A percentile compares a stretch with the other conserved stretches of the same genome.
Conservation (phyloP, 2,888 invertebrate species). For the Aspidiotus destructor region DNA sequence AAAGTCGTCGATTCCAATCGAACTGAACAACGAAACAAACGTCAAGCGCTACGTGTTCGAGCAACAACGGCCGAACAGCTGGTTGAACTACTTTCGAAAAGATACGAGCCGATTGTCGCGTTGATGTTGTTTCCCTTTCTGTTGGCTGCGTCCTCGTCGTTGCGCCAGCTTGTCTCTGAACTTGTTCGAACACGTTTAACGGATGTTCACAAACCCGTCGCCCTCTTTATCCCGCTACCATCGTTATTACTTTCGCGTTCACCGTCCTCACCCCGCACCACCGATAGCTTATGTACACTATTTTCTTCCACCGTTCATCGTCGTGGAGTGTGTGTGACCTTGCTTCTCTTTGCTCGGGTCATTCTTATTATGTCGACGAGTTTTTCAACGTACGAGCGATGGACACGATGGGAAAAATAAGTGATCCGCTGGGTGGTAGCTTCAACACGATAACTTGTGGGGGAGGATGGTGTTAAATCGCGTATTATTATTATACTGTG, state of each 20-base stretch:
- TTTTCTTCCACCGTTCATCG: neutral
- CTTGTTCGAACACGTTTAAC: slow-evolving; percentile 32
- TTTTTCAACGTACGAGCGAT: too few species aligned
- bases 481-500: too few species aligned
- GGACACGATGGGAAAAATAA: too few species aligned
- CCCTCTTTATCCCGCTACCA: slow-evolving; percentile 27
- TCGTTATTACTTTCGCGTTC: slow-evolving; percentile 4
- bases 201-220: slow-evolving; percentile 29
- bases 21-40: slow-evolving; percentile 1
- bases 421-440: too few species aligned
- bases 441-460: too few species aligned
- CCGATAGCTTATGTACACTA: neutral
- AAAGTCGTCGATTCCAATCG: too few species aligned
- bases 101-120: neutral
- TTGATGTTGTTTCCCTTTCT: slow-evolving; percentile 20
- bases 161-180: slow-evolving; percentile 29
- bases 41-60: too few species aligned
- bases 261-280: slow-evolving; percentile 1
- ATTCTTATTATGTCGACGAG: slow-evolving; percentile 14
- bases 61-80: slow-evolving; percentile 18
- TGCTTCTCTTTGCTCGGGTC: slow-evolving; percentile 30
- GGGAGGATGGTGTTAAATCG: too few species aligned
- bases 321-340: slow-evolving; percentile 18
- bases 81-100: slow-evolving; percentile 29
- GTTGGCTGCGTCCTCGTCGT: slow-evolving; percentile 5